Base-by-base conservation (phyloP, 1,140 invertebrate species). In the Eriocheir sinensis region DNA sequence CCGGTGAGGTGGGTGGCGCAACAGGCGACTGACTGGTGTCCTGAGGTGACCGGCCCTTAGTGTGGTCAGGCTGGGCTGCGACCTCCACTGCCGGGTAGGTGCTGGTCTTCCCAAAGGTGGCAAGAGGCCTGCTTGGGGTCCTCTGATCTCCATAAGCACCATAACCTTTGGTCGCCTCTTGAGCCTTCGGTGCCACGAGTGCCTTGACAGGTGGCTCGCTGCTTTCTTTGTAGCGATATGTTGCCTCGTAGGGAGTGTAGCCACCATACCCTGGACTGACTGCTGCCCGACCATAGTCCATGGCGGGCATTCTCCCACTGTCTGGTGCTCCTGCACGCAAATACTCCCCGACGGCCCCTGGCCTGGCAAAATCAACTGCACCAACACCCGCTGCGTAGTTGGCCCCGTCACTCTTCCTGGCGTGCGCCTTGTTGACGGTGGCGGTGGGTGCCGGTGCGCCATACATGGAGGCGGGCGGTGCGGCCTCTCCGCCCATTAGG, bases 41-140 rank as follows among this genome's bases (percentile, higher is more conserved):
- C 36, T 94, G 83, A n/a, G 80, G 32, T 80, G 89, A 83, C 8
- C 79, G 95, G 17, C 41, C 21, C 36, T 41, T 41, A 8, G 27
- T 38, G 36, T 85, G 40, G 0, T 91, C 91, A n/a, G 89, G 36
- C 12, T 91, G 81, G 79, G 85, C 21, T 72, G 60, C 79, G 0
- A 60, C 83, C 30, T 94, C 94, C 12, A 21, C 72, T 30, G 89
- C 38, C 17, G 94, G 34, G 32, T 83, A 89, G 72, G 91, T 79
- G 32, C 17, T 88, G n/a, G 32, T 60, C 85, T 96, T 96, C 8
- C 95, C 95, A 60, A 96, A 96, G 9, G 95, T 95, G 44, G 91
- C 95, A 3, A 96, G 72, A 21, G 94, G 94, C 1, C 81, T 93
- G 15, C 94, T 48, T 30, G 95, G 94, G 38, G 89, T 80, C n/a